Conservation (phyloP, 2,888 invertebrate species). For the Drosophila ezoana region DNA sequence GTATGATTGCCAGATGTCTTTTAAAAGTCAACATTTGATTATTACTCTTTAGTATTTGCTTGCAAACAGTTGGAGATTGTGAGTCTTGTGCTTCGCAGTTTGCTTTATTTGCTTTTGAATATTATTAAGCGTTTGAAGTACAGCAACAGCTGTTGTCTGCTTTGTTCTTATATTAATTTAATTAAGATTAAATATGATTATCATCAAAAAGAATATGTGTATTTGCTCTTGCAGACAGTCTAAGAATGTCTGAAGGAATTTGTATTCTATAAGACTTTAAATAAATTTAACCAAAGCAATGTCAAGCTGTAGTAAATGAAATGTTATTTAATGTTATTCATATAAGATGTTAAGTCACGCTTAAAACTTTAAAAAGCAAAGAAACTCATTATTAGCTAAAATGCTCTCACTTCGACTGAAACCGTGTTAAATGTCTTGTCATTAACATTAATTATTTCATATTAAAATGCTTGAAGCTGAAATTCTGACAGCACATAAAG, state of each 20-base stretch:
- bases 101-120: conserved; percentile 26
- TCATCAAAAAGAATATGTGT: neutral
- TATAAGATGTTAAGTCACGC: too few species aligned
- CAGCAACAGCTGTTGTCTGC: conserved; percentile 27
- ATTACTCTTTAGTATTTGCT: conserved; percentile 13
- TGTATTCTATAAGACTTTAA: too few species aligned
- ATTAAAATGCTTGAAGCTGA: conserved; percentile 1
- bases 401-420: conserved; percentile 5
- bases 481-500: conserved; percentile 3
- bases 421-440: conserved; percentile 16
- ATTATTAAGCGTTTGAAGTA: conserved; percentile 6
- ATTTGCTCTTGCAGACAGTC: neutral
- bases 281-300: too few species aligned
- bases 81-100: neutral
- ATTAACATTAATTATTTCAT: conserved; percentile 38
- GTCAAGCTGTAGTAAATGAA: too few species aligned
- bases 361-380: too few species aligned
- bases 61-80: conserved; percentile 13
- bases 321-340: too few species aligned
- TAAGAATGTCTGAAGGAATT: neutral
- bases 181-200: neutral
- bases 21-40: conserved; percentile 47
- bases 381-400: neutral
- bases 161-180: neutral
- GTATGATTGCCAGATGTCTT: conserved; percentile 28